A percentile compares a stretch with the other conserved stretches of the same genome.
Evolutionary conservation across 1,140 invertebrate species (phyloP).

Genomic region (Drosophila subobscura): DNA sequence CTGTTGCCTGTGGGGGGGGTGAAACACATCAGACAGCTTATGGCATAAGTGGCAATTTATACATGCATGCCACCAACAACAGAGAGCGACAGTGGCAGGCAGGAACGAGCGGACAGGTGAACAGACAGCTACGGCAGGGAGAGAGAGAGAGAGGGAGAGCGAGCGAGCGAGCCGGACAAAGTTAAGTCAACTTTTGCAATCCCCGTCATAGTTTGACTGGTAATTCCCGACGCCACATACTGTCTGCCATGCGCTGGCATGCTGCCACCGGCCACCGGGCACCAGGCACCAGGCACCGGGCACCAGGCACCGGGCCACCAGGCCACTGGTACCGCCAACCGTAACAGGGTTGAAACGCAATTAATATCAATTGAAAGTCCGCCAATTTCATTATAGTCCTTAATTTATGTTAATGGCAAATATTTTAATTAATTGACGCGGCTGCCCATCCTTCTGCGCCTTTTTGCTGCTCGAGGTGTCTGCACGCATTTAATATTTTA

Average conservation of each 20-base stretch:
- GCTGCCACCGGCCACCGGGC: neutral
- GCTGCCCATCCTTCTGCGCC: neutral
- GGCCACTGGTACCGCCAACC: neutral
- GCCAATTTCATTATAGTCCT: constrained; percentile 67
- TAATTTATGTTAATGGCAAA: constrained; percentile 81
- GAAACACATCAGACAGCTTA: neutral
- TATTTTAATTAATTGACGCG: constrained; percentile 72
- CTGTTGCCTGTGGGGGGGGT: constrained; percentile 5
- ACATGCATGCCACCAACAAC: constrained; percentile 19
- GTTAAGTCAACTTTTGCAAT: constrained; percentile 47
- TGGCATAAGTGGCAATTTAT: constrained; percentile 69
- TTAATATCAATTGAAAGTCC: constrained; percentile 75
- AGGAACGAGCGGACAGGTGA: too few species aligned
- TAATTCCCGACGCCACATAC: constrained; percentile 21
- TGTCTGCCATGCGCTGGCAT: neutral
- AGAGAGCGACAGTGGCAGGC: neutral
- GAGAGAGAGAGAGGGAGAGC: neutral
- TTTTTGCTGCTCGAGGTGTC: constrained; percentile 29
- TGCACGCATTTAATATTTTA: constrained; percentile 50
- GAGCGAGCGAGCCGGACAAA: constrained; percentile 23
- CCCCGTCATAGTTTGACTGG: constrained; percentile 29
- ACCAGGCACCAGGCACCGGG: constrained; percentile 2
- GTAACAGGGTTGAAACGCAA: constrained; percentile 42
- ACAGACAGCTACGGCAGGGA: neutral
- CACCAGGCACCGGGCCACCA: neutral